These are phyloP conservation scores for Cyclina sinensis DNA, from an alignment of 1,140 invertebrate species.

Conservation along the genomic window DNA sequence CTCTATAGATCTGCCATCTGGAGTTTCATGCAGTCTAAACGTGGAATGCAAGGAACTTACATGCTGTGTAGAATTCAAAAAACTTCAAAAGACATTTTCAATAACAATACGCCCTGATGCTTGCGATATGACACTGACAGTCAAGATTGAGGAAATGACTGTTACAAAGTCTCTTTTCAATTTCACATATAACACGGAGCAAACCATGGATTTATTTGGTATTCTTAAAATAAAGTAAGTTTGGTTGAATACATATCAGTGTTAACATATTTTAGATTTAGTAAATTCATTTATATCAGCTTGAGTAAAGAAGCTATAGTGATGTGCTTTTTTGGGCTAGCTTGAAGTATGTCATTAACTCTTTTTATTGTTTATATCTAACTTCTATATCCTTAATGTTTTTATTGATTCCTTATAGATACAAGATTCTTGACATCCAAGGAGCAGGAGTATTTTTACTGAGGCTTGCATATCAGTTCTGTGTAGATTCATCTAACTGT, in stretches of 20 bases:
- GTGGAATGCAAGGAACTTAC: not conserved
- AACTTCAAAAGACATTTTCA: not conserved
- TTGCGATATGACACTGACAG: not conserved
- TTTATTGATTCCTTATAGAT: constrained; percentile 4
- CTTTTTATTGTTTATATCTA: too few species aligned
- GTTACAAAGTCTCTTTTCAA: not conserved
- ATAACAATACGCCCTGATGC: not conserved
- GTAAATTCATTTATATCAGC: too few species aligned
- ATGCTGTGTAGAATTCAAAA: not conserved
- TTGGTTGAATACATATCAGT: too few species aligned
- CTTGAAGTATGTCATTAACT: too few species aligned
- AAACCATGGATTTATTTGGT: constrained; percentile 32
- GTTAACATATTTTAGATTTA: too few species aligned
- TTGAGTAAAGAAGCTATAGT: too few species aligned
- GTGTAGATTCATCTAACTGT: constrained; percentile 6
- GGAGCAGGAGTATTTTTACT: not conserved
- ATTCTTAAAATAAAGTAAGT: constrained; percentile 37
- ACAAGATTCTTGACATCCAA: not conserved
- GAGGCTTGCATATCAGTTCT: not conserved
- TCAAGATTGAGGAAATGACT: constrained; percentile 13
- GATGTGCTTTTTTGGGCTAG: too few species aligned
- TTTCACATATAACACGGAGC: constrained; percentile 16
- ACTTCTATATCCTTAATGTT: too few species aligned
- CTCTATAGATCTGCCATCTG: not conserved
- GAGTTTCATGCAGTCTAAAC: not conserved